Conservation (phyloP, 1,140 invertebrate genomes). For the Ostrea denselamellosa region DNA sequence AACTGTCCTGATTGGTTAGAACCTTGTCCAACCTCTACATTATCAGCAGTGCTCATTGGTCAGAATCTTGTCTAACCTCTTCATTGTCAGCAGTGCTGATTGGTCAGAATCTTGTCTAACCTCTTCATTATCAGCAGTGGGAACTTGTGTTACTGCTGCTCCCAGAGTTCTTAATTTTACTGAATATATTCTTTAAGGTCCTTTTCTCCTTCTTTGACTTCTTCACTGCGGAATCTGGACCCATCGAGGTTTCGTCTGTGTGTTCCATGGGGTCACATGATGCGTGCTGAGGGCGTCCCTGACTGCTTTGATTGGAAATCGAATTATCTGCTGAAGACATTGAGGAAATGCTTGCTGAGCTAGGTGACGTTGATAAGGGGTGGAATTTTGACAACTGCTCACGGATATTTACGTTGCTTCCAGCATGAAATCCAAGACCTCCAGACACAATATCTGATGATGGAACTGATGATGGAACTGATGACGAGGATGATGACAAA, state of each 20-base stretch:
- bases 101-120: not conserved
- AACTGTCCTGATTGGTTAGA: not conserved
- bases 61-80: too few relatives aligned
- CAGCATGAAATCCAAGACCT: conserved; percentile 29
- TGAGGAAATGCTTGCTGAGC: conserved; percentile 23
- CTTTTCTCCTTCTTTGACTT: not conserved
- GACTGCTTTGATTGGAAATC: not conserved
- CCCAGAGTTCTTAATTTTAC: conserved; percentile 10
- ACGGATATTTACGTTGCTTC: conserved; percentile 11
- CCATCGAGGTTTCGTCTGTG: not conserved
- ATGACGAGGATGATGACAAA: conserved; percentile 5
- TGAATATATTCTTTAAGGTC: not conserved
- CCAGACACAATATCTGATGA: not conserved
- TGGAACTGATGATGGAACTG: not conserved
- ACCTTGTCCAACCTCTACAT: not conserved
- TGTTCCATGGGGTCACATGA: not conserved
- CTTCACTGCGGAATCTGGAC: not conserved
- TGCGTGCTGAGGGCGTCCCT: not conserved
- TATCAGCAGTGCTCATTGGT: not conserved
- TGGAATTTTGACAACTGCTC: conserved; percentile 15
- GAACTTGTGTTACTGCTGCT: conserved; percentile 38
- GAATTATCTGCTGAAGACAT: not conserved
- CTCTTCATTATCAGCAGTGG: conserved; percentile 30
- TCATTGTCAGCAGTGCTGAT: conserved; percentile 6
- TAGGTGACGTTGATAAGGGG: not conserved